These are phyloP conservation scores for Cynaeus angustus DNA, from an alignment of 2,888 invertebrate species.

Conservation along the genomic window DNA sequence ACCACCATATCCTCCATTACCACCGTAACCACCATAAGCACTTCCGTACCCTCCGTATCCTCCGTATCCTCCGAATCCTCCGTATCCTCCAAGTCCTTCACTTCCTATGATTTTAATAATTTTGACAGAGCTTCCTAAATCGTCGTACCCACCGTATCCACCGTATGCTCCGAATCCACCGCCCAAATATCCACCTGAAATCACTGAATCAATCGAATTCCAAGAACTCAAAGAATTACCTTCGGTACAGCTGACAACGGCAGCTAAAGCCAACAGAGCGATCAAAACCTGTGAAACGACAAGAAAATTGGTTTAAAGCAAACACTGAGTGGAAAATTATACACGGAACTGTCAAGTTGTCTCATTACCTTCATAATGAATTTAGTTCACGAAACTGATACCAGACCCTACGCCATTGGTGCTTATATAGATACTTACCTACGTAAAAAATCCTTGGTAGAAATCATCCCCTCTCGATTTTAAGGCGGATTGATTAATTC, in stretches of 20 bases:
- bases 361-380: conserved; percentile 41
- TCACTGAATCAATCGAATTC: not conserved
- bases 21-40: not conserved
- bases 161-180: conserved; percentile 45
- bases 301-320: conserved; percentile 25
- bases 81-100: conserved; percentile 27
- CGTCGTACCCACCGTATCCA: conserved; percentile 69
- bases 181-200: conserved; percentile 41
- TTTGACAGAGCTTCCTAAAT: conserved; percentile 62
- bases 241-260: conserved; percentile 52
- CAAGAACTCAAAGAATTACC: conserved; percentile 40
- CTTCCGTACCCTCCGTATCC: conserved; percentile 32
- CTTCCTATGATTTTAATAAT: conserved; percentile 24
- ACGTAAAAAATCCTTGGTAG: conserved; percentile 40
- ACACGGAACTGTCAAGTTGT: conserved; percentile 12
- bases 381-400: conserved; percentile 39
- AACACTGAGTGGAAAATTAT: conserved; percentile 25
- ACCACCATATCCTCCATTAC: not conserved
- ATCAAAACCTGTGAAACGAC: conserved; percentile 58
- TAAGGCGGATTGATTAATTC: conserved; percentile 29
- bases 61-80: conserved; percentile 28
- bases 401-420: conserved; percentile 20
- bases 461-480: conserved; percentile 42
- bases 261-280: conserved; percentile 60
- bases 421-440: conserved; percentile 27